Evolutionary conservation across 2,888 invertebrate genomes (phyloP), one percentile per base, ranked within the genome.

Genomic region (Phengaris alcon): DNA sequence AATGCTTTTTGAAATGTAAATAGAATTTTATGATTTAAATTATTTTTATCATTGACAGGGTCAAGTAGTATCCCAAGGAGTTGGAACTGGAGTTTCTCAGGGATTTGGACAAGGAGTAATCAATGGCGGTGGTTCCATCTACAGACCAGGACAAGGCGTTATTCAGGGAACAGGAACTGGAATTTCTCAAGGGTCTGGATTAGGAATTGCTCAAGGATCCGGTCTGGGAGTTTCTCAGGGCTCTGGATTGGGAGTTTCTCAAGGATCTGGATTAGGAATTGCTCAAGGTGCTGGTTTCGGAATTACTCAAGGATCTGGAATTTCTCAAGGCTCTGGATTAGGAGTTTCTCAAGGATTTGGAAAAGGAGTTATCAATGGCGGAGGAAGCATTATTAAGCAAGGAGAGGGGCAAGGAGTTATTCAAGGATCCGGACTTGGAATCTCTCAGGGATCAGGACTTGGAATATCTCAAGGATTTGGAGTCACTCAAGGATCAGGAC

Each of bases 321-420:
- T 22, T 64, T 73, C 75, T 51, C 79, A 80, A 57, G 77, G 79
- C 10, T 75, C 35, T 68, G 76, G 75, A 52, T 15, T 51, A n/a
- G 51, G 75, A 0, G 68, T 77, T 0, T 82, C 84, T 51, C 83
- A 82, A 3, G 85, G 84, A 0, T 75, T 79, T 44, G 86, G 87
- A 70, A 84, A 79, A 15, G 76, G 79, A 15, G 82, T 84, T 0
- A 78, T 64, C 6, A 83, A 82, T 55, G 86, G 85, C 0, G 82
- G 82, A 13, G 86, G 85, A 35, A 74, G 80, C 73, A 6, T 76
- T 77, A 46, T 77, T 0, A 82, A 84, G 52, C 83, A 82, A 2
- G 85, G 84, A 0, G 75, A 79, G 46, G 86, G 87, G 73, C 84
- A 79, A 51, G 82, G 80, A 0, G 57, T 78, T 44, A 64, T 12